Conservation (phyloP, 2,113 vertebrate species). For the Nothocercus nigrocapillus region DNA sequence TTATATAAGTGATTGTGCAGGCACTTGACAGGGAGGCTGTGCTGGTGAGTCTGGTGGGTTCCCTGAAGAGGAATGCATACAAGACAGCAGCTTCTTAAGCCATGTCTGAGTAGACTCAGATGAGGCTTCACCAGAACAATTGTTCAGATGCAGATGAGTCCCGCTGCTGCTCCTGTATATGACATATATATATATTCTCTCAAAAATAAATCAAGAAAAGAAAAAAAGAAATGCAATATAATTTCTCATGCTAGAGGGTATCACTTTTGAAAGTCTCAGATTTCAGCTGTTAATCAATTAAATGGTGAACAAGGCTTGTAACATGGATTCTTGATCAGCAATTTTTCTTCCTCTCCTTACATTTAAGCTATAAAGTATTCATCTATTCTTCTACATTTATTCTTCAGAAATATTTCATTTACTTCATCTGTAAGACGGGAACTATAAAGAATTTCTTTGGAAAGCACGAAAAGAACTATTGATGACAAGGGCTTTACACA, state of each 20-base stretch:
- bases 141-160: neutral
- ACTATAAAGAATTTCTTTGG: neutral
- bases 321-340: rapidly evolving
- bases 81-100: neutral
- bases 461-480: neutral
- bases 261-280: neutral
- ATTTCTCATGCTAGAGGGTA: neutral
- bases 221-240: rapidly evolving
- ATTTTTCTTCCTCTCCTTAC: neutral
- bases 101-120: neutral
- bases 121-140: neutral
- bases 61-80: rapidly evolving
- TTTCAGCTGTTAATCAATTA: neutral
- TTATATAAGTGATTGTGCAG: neutral
- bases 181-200: neutral
- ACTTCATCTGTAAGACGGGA: neutral
- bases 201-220: neutral
- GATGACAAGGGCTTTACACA: neutral
- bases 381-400: neutral
- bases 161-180: neutral
- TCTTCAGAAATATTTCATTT: neutral
- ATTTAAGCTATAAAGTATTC: neutral
- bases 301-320: neutral
- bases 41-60: neutral
- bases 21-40: neutral